These are phyloP conservation scores for Nephrocerus scutellatus DNA, from an alignment of 2,888 invertebrate genomes.

Conservation along the genomic window DNA sequence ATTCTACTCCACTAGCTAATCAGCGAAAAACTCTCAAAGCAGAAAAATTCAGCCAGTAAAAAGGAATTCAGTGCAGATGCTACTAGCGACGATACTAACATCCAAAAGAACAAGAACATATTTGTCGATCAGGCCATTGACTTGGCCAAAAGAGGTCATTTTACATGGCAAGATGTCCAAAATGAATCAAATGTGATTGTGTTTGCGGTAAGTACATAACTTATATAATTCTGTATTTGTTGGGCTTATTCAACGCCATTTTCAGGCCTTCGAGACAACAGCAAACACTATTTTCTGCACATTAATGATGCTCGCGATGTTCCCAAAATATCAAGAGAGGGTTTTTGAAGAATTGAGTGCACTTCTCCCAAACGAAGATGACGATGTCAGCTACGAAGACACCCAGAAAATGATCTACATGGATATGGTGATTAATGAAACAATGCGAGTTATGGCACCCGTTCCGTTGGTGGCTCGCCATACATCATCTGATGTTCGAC, in stretches of 20 bases:
- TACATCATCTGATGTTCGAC: constrained; percentile 28
- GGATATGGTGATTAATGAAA: constrained; percentile 41
- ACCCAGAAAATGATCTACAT: constrained; percentile 37
- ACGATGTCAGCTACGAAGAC: constrained; percentile 34
- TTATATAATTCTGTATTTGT: too few species aligned
- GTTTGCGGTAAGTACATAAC: constrained; percentile 32
- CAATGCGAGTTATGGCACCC: constrained; percentile 39
- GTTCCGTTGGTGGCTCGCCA: constrained; percentile 39
- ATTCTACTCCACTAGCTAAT: too few species aligned
- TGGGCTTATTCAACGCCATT: too few species aligned
- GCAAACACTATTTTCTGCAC: constrained; percentile 35
- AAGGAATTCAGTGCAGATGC: constrained; percentile 16
- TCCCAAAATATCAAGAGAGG: constrained; percentile 37
- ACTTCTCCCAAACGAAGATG: constrained; percentile 29
- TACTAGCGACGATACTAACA: neutral
- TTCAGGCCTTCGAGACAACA: constrained; percentile 42
- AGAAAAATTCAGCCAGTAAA: too few species aligned
- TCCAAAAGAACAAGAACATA: constrained; percentile 23
- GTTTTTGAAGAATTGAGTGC: constrained; percentile 34
- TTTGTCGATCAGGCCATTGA: constrained; percentile 36
- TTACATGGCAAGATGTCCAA: constrained; percentile 35
- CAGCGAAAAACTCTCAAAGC: constrained; percentile 30
- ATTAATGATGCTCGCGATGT: constrained; percentile 37
- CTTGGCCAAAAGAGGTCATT: constrained; percentile 30
- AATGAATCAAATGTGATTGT: constrained; percentile 40